Conservation (phyloP, 2,888 invertebrate species). For the Elgonia sp. region DNA sequence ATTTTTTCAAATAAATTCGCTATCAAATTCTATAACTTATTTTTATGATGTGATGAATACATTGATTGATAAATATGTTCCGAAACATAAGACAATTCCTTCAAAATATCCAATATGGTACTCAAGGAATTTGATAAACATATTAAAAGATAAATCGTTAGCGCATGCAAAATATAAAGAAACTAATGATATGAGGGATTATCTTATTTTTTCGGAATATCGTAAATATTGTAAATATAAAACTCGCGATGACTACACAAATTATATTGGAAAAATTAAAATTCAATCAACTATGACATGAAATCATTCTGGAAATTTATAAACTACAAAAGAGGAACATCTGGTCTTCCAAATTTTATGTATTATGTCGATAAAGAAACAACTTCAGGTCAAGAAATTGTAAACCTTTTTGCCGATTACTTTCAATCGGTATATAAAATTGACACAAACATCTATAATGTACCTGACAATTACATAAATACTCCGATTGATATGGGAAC, state of each 20-base stretch:
- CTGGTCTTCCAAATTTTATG: slow-evolving; percentile 27
- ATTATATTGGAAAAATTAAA: background rate
- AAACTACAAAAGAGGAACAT: background rate
- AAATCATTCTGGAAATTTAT: slow-evolving; percentile 43
- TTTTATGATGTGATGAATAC: background rate
- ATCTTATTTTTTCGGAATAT: background rate
- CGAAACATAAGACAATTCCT: background rate
- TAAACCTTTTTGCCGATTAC: slow-evolving; percentile 19
- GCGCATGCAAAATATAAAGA: background rate
- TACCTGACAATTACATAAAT: background rate
- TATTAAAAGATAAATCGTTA: background rate
- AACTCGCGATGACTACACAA: background rate
- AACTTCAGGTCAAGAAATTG: background rate
- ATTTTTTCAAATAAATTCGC: background rate
- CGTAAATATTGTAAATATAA: background rate
- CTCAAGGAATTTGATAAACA: background rate
- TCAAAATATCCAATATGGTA: slow-evolving; percentile 1
- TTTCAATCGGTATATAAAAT: slow-evolving; percentile 27
- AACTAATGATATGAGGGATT: background rate
- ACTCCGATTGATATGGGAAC: no score
- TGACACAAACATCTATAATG: background rate
- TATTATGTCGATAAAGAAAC: background rate
- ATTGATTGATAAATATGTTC: slow-evolving; percentile 1
- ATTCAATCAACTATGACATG: background rate
- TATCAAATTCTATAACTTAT: background rate